phyloP scores from a whole-genome alignment of 2,888 invertebrate species.

The Eilema sororculum region DNA sequence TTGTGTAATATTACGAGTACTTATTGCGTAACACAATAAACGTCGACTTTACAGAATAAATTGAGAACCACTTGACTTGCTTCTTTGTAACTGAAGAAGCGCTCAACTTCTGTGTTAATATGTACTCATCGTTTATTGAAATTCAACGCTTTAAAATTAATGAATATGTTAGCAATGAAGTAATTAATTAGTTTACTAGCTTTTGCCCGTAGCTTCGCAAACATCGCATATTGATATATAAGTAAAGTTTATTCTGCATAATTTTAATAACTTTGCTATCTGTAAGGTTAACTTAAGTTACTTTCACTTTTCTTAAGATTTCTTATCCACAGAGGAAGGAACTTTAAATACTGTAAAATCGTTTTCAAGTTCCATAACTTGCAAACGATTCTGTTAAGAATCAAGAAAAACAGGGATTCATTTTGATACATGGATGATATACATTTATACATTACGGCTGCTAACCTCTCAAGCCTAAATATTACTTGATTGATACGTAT shows the following conservation, averaged over 20 bases:
- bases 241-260: neutral
- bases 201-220: neutral
- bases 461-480: neutral
- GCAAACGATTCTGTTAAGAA: too few relatives aligned
- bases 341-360: too few relatives aligned
- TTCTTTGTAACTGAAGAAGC: conserved; percentile 22
- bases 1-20: conserved; percentile 23
- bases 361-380: neutral
- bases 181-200: neutral
- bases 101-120: conserved; percentile 13
- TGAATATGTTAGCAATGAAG: neutral
- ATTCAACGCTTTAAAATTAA: neutral
- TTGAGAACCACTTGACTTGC: conserved; percentile 34
- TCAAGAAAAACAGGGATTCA: too few relatives aligned
- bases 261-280: neutral
- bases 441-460: too few relatives aligned
- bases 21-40: conserved; percentile 23
- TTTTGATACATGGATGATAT: too few relatives aligned
- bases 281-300: too few relatives aligned
- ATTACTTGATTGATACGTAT: neutral
- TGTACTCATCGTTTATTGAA: conserved; percentile 12
- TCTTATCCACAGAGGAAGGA: too few relatives aligned
- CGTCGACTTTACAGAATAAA: conserved; percentile 19
- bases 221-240: neutral
- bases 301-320: too few relatives aligned